Base-by-base conservation (phyloP, 2,797 vertebrate genomes). In the Lagocephalus sceleratus region DNA sequence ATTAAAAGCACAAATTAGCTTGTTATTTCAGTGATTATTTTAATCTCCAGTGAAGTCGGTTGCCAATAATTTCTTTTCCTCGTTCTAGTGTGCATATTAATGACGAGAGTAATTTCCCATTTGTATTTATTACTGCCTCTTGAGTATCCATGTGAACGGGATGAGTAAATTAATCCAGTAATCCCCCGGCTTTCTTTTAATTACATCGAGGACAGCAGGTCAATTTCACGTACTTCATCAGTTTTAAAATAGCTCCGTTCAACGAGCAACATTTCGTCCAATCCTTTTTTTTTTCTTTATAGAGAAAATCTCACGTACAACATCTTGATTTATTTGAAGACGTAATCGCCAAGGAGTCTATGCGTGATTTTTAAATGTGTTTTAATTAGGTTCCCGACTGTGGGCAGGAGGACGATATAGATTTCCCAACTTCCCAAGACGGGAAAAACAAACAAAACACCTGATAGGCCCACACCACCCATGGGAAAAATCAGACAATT, bases 181-280 rank as follows among this genome's bases (percentile, higher is more conserved):
- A 81, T 85, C 75, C 73, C 64, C 66, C 48, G 46, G 61, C 62
- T 55, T 57, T 56, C 57, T 68, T 76, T 76, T 87, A 81, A 84
- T 85, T 81, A 76, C 54, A 65, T 51, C 2, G 14, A 57, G 60
- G 47, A 75, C 47, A 64, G 46, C 62, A 83, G 76, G 73, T 78
- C 76, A 75, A 43, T 60, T 44, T 16, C 43, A 55, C 55, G 38
- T 32, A 63, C 58, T 70, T 64, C 74, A 58, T 56, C 17, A 41
- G 3, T 60, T 67, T 67, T n/a, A 57, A 38, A 68, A 57, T 79
- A 72, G 42, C 76, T 68, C 59, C 39, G 17, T 45, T 54, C 44
- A 35, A 2, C 51, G 22, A 53, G 41, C 44, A 46, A 5, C 10
- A 35, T 35, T 35, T 10, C 11, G 32, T 35, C 32, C 12, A 10